Base-by-base conservation (phyloP, 2,113 vertebrate genomes). In the Notechis scutatus region DNA sequence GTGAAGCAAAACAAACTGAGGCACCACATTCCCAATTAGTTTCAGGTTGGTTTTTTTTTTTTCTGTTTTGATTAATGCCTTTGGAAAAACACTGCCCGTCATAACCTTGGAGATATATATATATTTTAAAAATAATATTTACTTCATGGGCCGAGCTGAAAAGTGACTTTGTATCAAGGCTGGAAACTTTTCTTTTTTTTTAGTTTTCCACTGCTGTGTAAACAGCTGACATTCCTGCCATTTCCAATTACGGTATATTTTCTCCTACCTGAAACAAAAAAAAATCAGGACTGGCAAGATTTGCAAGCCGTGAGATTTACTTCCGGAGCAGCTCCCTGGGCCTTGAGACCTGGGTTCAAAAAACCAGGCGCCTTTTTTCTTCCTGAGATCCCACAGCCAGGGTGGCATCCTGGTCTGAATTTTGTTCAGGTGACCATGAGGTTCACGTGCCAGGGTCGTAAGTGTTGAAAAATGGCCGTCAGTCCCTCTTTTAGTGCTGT, bases 221-320 rank as follows among this genome's bases (percentile, higher is more conserved):
- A 94, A 94, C 90, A 94, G 91, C 52, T 69, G 91, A 29, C 42
- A 92, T 52, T 90, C 92, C 61, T 96, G 92, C 1, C 87, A 93
- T 59, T 95, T 81, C 52, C 69, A 34, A 69, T 92, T 50, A 54
- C 3, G 39, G 64, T 34, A n/a, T n/a, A 5, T 69, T 69, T 45
- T 57, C 21, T 92, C 34, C 56, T 90, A 87, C 86, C 1, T 1
- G 21, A 20, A 56, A 56, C 18, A 59, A 61, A 29, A 69, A 29
- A 69, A 93, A 81, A 81, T 91, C 89, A 85, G 24, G 69, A 85
- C 89, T 94, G 34, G 93, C 93, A 93, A 92, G 45, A 34, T 61
- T 92, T 87, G 56, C 0, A 2, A 94, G 93, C 87, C 42, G 20
- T 29, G 88, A 81, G 89, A 93, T 92, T 85, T 0, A 56, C 34